Conservation (phyloP, 2,113 vertebrate species). For the Calcarius ornatus region DNA sequence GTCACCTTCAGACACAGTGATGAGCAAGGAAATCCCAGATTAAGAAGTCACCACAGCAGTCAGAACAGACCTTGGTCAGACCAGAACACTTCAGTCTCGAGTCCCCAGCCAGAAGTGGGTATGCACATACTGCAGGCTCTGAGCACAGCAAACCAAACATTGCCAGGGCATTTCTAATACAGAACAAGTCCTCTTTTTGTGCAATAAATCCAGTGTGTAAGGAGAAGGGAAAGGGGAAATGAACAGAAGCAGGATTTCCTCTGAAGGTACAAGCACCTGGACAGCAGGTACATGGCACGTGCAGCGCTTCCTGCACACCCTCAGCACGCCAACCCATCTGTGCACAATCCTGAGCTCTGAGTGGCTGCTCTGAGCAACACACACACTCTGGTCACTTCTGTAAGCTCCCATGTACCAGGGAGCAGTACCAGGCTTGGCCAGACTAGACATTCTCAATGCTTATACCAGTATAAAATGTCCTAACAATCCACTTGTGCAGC, state of each 20-base stretch:
- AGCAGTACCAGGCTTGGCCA: background rate
- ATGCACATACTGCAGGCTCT: background rate
- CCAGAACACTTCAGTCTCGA: background rate
- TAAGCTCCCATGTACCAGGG: background rate
- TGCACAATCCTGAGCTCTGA: background rate
- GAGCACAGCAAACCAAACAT: background rate
- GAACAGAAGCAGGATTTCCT: background rate
- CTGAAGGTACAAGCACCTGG: fast-evolving
- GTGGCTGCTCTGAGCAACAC: background rate
- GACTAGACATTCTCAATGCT: background rate
- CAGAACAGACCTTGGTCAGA: fast-evolving
- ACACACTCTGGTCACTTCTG: background rate
- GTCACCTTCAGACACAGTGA: background rate
- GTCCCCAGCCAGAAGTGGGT: background rate
- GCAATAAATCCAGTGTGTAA: background rate
- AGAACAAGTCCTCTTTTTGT: background rate
- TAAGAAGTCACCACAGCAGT: background rate
- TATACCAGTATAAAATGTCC: background rate
- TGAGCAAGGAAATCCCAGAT: background rate
- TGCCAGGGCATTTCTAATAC: background rate
- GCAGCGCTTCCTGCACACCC: background rate
- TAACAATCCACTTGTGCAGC: background rate
- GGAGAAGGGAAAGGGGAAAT: background rate
- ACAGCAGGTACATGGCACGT: fast-evolving
- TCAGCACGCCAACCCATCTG: fast-evolving